Evolutionary conservation across 2,113 vertebrate genomes (phyloP).

Genomic region (Mirounga angustirostris): DNA sequence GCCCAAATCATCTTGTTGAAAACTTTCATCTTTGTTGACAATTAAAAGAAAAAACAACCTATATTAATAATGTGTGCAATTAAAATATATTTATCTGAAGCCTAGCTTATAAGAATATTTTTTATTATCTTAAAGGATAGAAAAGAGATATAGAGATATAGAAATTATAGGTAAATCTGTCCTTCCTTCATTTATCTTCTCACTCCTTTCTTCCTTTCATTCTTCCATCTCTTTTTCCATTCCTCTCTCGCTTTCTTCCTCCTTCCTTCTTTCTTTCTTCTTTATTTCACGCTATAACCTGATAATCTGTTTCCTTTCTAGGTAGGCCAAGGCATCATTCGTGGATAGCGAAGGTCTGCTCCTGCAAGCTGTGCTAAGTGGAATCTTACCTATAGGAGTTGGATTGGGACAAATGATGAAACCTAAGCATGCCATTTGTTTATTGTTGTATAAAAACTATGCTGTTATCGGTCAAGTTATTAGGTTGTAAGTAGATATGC

Average conservation of each 20-base stretch:
- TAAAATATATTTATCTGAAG: neutral
- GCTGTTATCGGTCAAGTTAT: neutral
- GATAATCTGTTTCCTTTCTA: constrained; percentile 80
- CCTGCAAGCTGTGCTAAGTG: constrained; percentile 89
- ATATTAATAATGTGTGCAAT: neutral
- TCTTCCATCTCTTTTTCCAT: neutral
- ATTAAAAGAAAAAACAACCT: neutral
- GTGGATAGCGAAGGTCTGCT: constrained; percentile 89
- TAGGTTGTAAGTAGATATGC: neutral
- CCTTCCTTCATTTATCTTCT: neutral
- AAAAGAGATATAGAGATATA: neutral
- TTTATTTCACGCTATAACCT: constrained; percentile 18
- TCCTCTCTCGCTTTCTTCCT: neutral
- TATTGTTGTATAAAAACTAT: neutral
- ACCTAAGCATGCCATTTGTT: neutral
- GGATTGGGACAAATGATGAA: constrained; percentile 57
- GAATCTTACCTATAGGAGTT: accelerated
- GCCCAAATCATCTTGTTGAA: neutral
- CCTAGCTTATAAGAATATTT: neutral
- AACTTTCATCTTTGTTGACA: constrained; percentile 9
- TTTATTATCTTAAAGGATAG: constrained; percentile 7
- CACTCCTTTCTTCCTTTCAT: neutral
- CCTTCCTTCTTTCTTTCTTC: neutral
- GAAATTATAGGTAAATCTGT: neutral
- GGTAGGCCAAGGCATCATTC: constrained; percentile 85